Evolutionary conservation across 2,888 invertebrate genomes (phyloP), one percentile per base, ranked within the genome.

Genomic region (Elegia similella): DNA sequence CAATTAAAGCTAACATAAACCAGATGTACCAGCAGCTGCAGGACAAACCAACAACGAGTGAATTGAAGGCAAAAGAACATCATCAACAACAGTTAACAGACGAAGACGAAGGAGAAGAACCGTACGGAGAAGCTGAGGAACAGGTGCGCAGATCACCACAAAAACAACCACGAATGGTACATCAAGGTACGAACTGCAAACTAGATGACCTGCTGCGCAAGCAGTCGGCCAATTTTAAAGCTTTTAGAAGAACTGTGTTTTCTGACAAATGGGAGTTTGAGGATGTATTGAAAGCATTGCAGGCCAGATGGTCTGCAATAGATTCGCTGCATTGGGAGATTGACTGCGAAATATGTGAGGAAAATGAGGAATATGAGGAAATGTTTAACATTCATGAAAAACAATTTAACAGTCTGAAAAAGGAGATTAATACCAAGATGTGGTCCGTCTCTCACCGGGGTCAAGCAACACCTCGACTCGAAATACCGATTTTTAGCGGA

Each of bases 281-380:
- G 23, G 23, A 23, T 23, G 23, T 23, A 2, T 23, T 23, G 23
- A 23, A 23, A 23, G 5, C 23, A 23, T 5, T 23, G 2, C 23
- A 23, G 23, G 23, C 23, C 2, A 23, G 23, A 5, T 23, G 23
- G 23, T 23, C 23, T 3, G 23, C 23, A 23, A n/a, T 42, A n/a
- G 42, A 42, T n/a, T n/a, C 42, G 13, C 15, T 53, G n/a, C 67
- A 67, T 57, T 64, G 62, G 64, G 63, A 67, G 38, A 34, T 64
- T 15, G 62, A 64, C 16, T 61, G 48, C 42, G 65, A 65, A 42
- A 29, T 63, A 1, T 50, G 56, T 5, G 64, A 59, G 1, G 58
- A 57, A 13, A 59, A 66, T 46, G n/a, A 16, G 16, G 52, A 57
- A 8, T 69, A 65, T 42, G 65, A 66, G 53, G 23, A 43, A 7